A percentile compares a stretch with the other conserved stretches of the same genome.
Conservation (phyloP, 2,113 vertebrate genomes). For the Amphilophus citrinellus region DNA sequence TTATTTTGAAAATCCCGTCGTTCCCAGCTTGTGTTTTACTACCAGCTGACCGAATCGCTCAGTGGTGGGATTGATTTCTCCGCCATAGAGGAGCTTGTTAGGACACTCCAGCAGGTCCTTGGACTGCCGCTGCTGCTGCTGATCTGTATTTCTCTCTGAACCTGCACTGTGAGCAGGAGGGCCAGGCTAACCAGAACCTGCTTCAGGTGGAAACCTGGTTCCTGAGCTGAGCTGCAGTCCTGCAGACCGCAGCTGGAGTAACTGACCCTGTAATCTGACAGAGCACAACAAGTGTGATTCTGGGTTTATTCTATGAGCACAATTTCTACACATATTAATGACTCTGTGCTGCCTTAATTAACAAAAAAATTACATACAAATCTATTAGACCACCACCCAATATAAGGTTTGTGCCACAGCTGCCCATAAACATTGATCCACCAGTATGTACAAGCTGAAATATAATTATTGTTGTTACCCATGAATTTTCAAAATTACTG, state of each 20-base stretch:
- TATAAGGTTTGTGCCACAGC: rapidly evolving
- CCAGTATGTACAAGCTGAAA: rapidly evolving
- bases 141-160: neutral
- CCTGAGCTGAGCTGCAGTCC: neutral
- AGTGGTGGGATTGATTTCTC: neutral
- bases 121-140: neutral
- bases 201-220: neutral
- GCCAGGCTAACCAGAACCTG: neutral
- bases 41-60: neutral
- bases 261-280: too few relatives aligned
- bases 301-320: too few relatives aligned
- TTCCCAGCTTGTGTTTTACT: neutral
- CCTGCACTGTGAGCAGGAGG: rapidly evolving
- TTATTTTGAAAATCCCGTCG: neutral
- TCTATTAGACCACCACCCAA: neutral
- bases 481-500: neutral
- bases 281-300: too few relatives aligned
- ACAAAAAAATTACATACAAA: neutral
- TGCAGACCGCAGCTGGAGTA: too few relatives aligned
- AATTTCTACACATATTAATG: too few relatives aligned
- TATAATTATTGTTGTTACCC: neutral
- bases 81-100: neutral
- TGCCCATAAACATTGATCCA: neutral
- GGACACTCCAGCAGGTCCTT: neutral
- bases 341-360: too few relatives aligned